Conservation (phyloP, 1,140 invertebrate species). For the Limonius californicus region DNA sequence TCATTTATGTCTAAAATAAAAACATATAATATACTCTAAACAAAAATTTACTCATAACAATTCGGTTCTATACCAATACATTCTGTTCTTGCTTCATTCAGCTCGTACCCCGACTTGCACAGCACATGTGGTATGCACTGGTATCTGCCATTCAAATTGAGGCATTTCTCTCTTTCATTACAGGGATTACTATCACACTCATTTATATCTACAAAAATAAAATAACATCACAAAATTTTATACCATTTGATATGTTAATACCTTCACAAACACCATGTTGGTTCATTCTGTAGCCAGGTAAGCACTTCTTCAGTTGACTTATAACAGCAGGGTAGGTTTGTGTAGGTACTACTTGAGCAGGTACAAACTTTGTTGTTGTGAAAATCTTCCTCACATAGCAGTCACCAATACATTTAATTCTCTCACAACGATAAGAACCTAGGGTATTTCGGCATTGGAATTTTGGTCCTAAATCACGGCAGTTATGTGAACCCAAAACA, state of each 20-base stretch:
- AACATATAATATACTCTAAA: too few species aligned
- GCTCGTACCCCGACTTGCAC: constrained; percentile 50
- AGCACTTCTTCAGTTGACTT: constrained; percentile 41
- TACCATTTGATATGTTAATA: constrained; percentile 26
- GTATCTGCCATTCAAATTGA: constrained; percentile 54
- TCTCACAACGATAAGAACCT: constrained; percentile 74
- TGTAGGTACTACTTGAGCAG: background rate
- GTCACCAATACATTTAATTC: constrained; percentile 25
- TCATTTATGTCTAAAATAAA: constrained; percentile 61
- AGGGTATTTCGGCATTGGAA: constrained; percentile 83
- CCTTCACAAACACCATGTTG: constrained; percentile 50
- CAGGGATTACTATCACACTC: constrained; percentile 50
- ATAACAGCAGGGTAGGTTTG: background rate
- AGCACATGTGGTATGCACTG: constrained; percentile 52
- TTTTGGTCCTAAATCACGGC: constrained; percentile 57
- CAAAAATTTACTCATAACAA: too few species aligned
- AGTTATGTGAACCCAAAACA: constrained; percentile 73
- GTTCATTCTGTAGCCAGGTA: constrained; percentile 55
- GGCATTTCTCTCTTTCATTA: constrained; percentile 49
- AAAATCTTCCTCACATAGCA: background rate
- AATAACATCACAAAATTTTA: background rate
- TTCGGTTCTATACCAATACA: constrained; percentile 48
- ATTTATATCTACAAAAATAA: constrained; percentile 45
- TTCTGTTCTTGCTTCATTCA: constrained; percentile 45
- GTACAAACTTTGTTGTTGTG: background rate